Base-by-base conservation (phyloP, 2,797 vertebrate genomes). In the Sebastes flavidus region DNA sequence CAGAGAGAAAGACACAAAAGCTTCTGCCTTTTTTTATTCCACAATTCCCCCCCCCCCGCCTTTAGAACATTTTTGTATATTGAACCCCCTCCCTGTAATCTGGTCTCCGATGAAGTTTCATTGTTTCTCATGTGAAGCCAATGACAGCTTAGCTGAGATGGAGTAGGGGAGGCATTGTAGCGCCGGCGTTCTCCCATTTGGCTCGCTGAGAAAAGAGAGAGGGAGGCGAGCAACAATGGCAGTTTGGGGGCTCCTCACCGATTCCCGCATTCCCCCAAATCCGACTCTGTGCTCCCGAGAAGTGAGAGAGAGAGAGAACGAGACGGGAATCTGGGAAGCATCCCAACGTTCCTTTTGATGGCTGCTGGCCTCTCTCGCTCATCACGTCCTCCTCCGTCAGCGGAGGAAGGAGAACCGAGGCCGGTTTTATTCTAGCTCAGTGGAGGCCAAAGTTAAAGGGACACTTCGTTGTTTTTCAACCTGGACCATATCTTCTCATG, bases 61-160 rank as follows among this genome's bases (percentile, higher is more conserved):
- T 88, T 89, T 83, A 79, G 46, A 91, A 90, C 77, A 66, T 87
- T 90, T 89, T 88, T 83, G 32, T 79, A 84, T 71, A 87, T 81
- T 54, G 71, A 84, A 78, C 24, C 80, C 70, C 72, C 36, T 61
- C 60, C 59, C 32, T 89, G 87, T 97, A 96, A 97, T 97, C 96
- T 97, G 94, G 93, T 96, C 95, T 97, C 96, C 89, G 95, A 86
- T 97, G 94, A 97, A 96, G 94, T 96, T 96, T 96, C 95, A 97
- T 96, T 93, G 96, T 97, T 97, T 96, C 93, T 96, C 95, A 93
- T 92, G 94, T 94, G 92, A 91, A 96, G 92, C 95, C 94, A 96
- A 87, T 96, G 95, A 96, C 92, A 94, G 95, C 94, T 97, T 96
- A 97, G 92, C 75, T 4, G 72, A 92, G 94, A 96, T 95, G 92